A percentile compares a stretch with the other conserved stretches of the same genome.
Conservation (phyloP, 2,888 invertebrate species). For the Drosophila ustulata region DNA sequence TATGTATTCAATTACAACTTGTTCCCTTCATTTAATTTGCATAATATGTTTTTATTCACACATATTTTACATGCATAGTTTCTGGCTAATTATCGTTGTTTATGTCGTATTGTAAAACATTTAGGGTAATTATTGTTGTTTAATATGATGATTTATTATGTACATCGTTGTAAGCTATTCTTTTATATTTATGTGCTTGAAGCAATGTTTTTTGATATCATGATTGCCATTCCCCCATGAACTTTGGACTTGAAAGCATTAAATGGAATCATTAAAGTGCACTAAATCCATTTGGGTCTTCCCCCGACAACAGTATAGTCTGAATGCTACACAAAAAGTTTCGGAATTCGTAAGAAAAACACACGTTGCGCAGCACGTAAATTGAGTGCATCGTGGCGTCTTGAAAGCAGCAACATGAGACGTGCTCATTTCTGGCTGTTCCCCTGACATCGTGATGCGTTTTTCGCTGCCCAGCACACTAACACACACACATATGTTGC, state of each 20-base stretch:
- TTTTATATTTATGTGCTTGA: neutral
- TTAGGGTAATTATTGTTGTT: neutral
- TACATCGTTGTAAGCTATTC: too few relatives aligned
- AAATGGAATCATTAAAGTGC: conserved; percentile 16
- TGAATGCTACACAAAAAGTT: neutral
- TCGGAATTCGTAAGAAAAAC: conserved; percentile 1
- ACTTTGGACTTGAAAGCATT: conserved; percentile 10
- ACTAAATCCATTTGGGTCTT: conserved; percentile 17
- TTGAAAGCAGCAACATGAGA: conserved; percentile 20
- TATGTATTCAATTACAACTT: too few relatives aligned
- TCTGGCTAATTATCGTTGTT: too few relatives aligned
- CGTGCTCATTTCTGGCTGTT: conserved; percentile 11
- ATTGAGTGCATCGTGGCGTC: conserved; percentile 38
- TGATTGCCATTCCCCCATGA: conserved; percentile 1
- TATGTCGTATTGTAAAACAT: too few relatives aligned
- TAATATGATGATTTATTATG: neutral
- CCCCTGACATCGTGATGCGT: conserved; percentile 13
- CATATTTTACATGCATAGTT: too few relatives aligned
- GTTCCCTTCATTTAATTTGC: too few relatives aligned
- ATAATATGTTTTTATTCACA: too few relatives aligned
- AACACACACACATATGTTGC: neutral
- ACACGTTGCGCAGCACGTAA: conserved; percentile 20
- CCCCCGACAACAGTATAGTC: neutral
- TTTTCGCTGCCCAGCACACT: conserved; percentile 13
- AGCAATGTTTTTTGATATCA: neutral